A percentile compares a stretch with the other conserved stretches of the same genome.
phyloP scores from a whole-genome alignment of 2,888 invertebrate genomes.

The Chrysotoxum bicinctum region DNA sequence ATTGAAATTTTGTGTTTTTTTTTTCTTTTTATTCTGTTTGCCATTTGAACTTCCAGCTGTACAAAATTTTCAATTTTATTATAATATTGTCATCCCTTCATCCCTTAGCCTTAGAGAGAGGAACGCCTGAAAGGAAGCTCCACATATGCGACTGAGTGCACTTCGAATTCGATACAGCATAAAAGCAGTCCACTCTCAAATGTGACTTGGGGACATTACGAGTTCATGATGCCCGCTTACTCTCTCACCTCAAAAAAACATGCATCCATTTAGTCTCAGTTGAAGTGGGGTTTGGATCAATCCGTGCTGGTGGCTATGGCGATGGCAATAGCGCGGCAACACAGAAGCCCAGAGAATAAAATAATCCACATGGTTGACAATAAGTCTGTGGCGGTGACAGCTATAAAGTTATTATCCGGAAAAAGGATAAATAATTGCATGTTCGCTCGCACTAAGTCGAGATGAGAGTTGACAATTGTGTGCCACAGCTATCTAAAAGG shows the following conservation, averaged over 20 bases:
- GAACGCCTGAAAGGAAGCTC: not conserved
- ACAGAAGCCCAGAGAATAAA: not conserved
- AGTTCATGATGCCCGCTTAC: not conserved
- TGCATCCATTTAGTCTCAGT: not conserved
- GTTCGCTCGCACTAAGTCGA: not conserved
- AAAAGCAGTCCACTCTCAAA: not conserved
- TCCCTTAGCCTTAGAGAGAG: not conserved
- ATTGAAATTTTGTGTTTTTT: not conserved
- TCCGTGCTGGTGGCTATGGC: not conserved
- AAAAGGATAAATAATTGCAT: constrained; percentile 39
- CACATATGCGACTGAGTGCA: not conserved
- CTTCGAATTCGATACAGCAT: not conserved
- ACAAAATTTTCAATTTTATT: not conserved
- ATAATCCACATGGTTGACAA: constrained; percentile 32
- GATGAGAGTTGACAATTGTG: constrained; percentile 34
- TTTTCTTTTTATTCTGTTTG: not conserved
- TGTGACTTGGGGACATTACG: not conserved
- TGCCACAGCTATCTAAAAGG: constrained; percentile 13
- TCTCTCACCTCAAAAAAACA: constrained; percentile 3
- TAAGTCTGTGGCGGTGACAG: constrained; percentile 44
- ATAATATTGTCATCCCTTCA: too few relatives aligned
- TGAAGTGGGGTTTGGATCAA: not conserved
- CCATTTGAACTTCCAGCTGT: not conserved
- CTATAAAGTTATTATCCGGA: constrained; percentile 39
- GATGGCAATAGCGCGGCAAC: not conserved